Percentiles rank a stretch among this genome's conserved stretches.
phyloP scores from a whole-genome alignment of 2,797 vertebrate species.

The Typhlichthys subterraneus region DNA sequence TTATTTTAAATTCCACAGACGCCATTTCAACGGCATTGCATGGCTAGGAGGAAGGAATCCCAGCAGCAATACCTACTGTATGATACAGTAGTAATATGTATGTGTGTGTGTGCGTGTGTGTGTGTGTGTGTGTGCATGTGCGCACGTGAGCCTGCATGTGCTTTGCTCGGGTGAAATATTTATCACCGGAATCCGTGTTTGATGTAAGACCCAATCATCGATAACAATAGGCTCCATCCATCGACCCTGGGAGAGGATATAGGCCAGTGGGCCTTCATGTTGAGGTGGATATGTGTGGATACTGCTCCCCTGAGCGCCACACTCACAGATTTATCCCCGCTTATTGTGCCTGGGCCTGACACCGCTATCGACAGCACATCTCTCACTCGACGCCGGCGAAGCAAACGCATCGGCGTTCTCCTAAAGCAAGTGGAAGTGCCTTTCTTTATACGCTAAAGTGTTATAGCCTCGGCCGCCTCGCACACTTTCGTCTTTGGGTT shows the following conservation, averaged over 20 bases:
- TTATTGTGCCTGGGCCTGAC: conserved; percentile 59
- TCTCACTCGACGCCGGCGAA: conserved; percentile 58
- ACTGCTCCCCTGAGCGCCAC: conserved; percentile 54
- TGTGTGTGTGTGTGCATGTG: conserved; percentile 32
- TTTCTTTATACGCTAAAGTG: conserved; percentile 54
- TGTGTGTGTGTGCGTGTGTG: conserved; percentile 52
- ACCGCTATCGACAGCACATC: conserved; percentile 59
- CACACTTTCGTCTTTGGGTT: conserved; percentile 46
- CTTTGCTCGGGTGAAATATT: conserved; percentile 65
- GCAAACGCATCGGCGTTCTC: conserved; percentile 66
- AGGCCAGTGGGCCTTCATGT: conserved; percentile 36
- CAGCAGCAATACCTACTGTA: conserved; percentile 64
- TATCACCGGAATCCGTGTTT: conserved; percentile 62
- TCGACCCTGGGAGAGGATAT: conserved; percentile 51
- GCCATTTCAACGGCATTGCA: conserved; percentile 50
- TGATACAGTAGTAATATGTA: conserved; percentile 34
- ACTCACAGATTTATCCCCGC: conserved; percentile 56
- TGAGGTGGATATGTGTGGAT: conserved; percentile 52
- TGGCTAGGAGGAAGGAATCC: conserved; percentile 64
- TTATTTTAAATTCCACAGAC: conserved; percentile 72
- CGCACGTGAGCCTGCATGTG: conserved; percentile 21
- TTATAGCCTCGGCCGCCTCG: conserved; percentile 40
- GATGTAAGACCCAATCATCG: conserved; percentile 72
- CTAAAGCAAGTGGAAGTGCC: conserved; percentile 68
- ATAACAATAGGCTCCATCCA: conserved; percentile 61